Evolutionary conservation across 2,797 vertebrate genomes (phyloP).

Genomic region (Bryconaethiops microstoma): DNA sequence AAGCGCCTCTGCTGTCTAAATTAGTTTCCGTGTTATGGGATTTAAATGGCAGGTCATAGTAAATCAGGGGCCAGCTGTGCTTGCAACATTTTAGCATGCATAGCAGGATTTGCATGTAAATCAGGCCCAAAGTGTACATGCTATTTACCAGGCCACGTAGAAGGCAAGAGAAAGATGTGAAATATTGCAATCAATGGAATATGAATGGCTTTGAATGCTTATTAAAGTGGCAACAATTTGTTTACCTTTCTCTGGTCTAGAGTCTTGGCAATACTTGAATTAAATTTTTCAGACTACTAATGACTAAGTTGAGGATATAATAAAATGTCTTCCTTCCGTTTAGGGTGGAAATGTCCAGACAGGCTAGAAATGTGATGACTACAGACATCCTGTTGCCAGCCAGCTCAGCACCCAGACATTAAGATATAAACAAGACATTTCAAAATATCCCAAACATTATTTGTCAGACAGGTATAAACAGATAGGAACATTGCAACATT

Average conservation of each 20-base stretch:
- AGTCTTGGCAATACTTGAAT: neutral
- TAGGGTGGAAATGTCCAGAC: conserved; percentile 12
- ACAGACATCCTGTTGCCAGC: neutral
- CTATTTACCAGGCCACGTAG: neutral
- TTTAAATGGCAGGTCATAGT: too few relatives aligned
- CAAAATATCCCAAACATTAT: conserved; percentile 14
- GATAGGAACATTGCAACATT: neutral
- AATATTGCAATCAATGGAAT: neutral
- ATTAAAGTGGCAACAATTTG: neutral
- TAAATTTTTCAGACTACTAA: neutral
- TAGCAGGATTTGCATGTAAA: too few relatives aligned
- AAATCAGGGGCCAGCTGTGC: too few relatives aligned
- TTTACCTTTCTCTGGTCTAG: neutral
- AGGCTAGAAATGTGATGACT: neutral
- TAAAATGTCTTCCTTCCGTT: neutral
- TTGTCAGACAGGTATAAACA: conserved; percentile 29
- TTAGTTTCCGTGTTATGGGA: too few relatives aligned
- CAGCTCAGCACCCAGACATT: neutral
- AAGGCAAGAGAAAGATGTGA: neutral
- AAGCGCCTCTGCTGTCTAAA: too few relatives aligned
- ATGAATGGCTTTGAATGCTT: neutral
- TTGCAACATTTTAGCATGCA: too few relatives aligned
- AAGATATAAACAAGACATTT: conserved; percentile 16
- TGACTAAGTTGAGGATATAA: neutral
- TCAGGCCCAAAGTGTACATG: too few relatives aligned